phyloP scores from a whole-genome alignment of 53 echinoderm and acorn worm species.

The Echinarachnius parma region DNA sequence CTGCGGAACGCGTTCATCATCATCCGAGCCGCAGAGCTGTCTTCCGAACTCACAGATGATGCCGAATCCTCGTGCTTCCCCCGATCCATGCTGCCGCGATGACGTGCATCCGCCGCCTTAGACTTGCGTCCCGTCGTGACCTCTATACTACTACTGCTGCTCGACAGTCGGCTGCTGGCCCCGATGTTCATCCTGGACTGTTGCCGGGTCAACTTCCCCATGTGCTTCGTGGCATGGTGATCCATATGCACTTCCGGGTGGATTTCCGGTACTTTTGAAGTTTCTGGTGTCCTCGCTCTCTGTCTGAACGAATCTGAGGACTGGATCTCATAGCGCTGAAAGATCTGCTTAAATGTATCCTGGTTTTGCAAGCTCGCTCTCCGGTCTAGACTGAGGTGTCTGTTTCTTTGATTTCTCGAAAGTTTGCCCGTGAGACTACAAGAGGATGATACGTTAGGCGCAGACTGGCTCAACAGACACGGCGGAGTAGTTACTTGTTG shows the following conservation, averaged over 20 bases:
- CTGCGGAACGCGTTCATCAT: slow-evolving; percentile 65
- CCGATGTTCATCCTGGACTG: slow-evolving; percentile 37
- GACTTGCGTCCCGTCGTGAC: slow-evolving; percentile 26
- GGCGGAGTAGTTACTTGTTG: slow-evolving; percentile 38
- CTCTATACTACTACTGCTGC: slow-evolving; percentile 39
- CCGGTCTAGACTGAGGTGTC: neutral
- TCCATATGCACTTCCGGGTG: neutral
- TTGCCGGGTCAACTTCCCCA: slow-evolving; percentile 34
- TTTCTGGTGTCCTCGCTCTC: slow-evolving; percentile 40
- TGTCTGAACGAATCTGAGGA: slow-evolving; percentile 65
- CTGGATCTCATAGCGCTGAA: slow-evolving; percentile 71
- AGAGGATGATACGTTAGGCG: slow-evolving; percentile 12
- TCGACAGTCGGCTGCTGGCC: slow-evolving; percentile 24
- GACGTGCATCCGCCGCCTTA: neutral
- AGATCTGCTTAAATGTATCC: slow-evolving; percentile 61
- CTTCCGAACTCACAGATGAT: slow-evolving; percentile 34
- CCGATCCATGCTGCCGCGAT: slow-evolving; percentile 8
- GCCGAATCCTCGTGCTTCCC: slow-evolving; percentile 38
- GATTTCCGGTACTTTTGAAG: slow-evolving; percentile 13
- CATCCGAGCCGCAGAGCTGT: slow-evolving; percentile 45
- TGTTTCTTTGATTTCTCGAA: slow-evolving; percentile 4
- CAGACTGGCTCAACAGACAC: neutral
- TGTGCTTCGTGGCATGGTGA: neutral
- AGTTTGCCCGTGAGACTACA: slow-evolving; percentile 30
- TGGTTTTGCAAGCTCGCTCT: slow-evolving; percentile 23